A percentile compares a stretch with the other conserved stretches of the same genome.
These are phyloP conservation scores for Drymonia ruficornis DNA, from an alignment of 2,888 invertebrate species.

Conservation along the genomic window DNA sequence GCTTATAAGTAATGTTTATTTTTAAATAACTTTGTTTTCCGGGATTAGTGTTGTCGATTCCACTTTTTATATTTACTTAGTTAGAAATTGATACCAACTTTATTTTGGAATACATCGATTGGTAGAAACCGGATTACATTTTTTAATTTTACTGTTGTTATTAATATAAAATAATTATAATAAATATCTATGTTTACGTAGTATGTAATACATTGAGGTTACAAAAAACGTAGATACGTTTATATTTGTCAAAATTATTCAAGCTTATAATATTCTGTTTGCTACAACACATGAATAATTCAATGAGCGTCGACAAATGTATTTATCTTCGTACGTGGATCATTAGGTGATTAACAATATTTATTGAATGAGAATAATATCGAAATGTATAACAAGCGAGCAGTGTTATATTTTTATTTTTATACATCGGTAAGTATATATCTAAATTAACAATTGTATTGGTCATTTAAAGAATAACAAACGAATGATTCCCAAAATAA, in stretches of 20 bases:
- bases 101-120: too few species aligned
- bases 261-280: not conserved
- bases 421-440: too few species aligned
- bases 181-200: not conserved
- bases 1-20: constrained; percentile 2
- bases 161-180: too few species aligned
- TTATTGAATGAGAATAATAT: not conserved
- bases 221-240: not conserved
- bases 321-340: not conserved
- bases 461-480: too few species aligned
- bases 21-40: not conserved
- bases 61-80: not conserved
- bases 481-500: too few species aligned
- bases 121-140: too few species aligned
- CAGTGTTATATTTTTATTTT: too few species aligned
- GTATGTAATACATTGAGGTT: not conserved
- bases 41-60: not conserved
- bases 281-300: constrained; percentile 1
- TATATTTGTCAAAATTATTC: constrained; percentile 1
- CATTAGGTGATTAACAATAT: constrained; percentile 5
- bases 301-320: not conserved
- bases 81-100: too few species aligned
- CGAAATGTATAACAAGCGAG: too few species aligned
- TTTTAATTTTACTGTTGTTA: too few species aligned
- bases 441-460: too few species aligned